Conservation (phyloP, 2,113 vertebrate species). For the Hemiscyllium ocellatum region DNA sequence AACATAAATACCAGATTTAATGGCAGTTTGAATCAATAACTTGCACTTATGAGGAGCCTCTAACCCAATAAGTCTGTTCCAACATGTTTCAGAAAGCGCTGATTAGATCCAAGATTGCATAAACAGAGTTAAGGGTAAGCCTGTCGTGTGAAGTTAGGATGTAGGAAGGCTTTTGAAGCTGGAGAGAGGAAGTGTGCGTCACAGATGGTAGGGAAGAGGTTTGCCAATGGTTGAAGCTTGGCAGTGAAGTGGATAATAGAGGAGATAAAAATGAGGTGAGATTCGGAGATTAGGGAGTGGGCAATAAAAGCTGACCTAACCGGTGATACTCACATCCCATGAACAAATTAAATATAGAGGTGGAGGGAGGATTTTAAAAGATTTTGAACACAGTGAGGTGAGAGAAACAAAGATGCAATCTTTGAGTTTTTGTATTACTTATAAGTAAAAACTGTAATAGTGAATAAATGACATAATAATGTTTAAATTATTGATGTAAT, state of each 20-base stretch:
- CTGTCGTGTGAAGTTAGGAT: background rate
- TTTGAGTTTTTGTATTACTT: background rate
- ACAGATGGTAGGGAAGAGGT: background rate
- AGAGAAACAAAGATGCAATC: background rate
- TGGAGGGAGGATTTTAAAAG: background rate
- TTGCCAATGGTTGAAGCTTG: background rate
- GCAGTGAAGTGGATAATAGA: background rate
- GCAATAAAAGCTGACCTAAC: too few species aligned
- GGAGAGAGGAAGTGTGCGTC: background rate
- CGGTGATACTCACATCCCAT: too few species aligned
- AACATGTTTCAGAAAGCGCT: background rate
- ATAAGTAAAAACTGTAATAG: background rate
- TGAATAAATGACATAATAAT: background rate
- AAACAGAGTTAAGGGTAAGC: background rate
- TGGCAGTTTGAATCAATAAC: slow-evolving; percentile 12
- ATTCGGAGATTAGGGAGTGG: background rate
- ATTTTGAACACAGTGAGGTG: background rate
- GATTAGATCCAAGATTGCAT: background rate
- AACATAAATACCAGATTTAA: background rate
- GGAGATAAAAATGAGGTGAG: background rate
- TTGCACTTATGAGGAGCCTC: background rate
- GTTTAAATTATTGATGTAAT: background rate
- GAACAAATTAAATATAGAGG: background rate
- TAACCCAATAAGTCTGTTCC: background rate
- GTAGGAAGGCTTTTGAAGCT: background rate